A percentile compares a stretch with the other conserved stretches of the same genome.
Conservation (phyloP, 92 coral and sea anemone genomes). For the Phenganax marumi region DNA sequence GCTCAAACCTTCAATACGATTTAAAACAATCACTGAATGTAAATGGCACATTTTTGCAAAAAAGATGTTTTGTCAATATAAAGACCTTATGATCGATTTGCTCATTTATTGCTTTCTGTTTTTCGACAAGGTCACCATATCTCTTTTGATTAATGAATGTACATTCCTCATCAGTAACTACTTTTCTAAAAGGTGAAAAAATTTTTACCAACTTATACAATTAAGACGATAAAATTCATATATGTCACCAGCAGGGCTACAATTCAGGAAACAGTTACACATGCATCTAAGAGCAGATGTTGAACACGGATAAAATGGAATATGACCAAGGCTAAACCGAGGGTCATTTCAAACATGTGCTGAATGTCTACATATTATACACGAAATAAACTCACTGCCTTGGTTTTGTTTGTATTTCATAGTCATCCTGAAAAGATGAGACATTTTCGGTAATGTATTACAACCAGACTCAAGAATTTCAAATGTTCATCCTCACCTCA, state of each 20-base stretch:
- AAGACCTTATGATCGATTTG: constrained; percentile 8
- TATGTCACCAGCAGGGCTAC: background rate
- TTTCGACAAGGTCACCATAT: constrained; percentile 73
- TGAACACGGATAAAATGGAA: too few species aligned
- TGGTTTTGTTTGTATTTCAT: constrained; percentile 40
- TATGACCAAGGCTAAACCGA: too few species aligned
- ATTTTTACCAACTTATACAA: background rate
- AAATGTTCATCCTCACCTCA: constrained; percentile 22
- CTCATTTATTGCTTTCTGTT: constrained; percentile 55
- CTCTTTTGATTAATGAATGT: constrained; percentile 71
- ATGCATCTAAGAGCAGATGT: background rate
- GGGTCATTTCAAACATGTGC: too few species aligned
- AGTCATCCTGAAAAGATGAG: constrained; percentile 23
- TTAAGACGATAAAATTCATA: background rate
- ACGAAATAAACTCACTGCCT: constrained; percentile 26
- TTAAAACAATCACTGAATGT: too few species aligned
- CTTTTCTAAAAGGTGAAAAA: constrained; percentile 57
- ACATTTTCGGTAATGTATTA: background rate
- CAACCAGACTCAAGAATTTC: background rate
- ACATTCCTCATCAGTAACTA: constrained; percentile 83
- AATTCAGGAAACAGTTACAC: background rate
- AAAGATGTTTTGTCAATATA: background rate
- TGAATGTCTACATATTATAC: background rate
- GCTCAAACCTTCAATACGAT: background rate
- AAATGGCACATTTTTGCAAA: background rate